Conservation (phyloP, 2,113 vertebrate species). For the Chiloscyllium plagiosum region DNA sequence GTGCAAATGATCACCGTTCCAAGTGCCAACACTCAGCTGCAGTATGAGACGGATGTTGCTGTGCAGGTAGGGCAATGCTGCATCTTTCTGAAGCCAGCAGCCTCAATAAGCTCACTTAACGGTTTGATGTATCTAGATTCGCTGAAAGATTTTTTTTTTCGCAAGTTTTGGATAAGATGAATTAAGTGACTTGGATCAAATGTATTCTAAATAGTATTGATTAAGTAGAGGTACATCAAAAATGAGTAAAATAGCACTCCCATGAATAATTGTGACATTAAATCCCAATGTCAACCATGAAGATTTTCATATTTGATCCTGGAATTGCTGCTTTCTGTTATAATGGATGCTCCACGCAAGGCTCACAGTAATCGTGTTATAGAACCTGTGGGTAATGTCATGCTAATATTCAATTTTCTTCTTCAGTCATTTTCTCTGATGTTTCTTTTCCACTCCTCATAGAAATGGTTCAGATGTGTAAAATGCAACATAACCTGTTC, state of each 20-base stretch:
- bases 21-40: neutral
- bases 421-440: neutral
- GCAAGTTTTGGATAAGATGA: conserved; percentile 21
- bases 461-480: neutral
- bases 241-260: neutral
- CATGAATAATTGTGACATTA: neutral
- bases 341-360: neutral
- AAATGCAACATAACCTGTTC: neutral
- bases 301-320: neutral
- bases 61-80: neutral
- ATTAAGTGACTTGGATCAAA: neutral
- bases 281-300: conserved; percentile 9
- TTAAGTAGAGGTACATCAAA: neutral
- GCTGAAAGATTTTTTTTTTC: neutral
- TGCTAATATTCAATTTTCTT: neutral
- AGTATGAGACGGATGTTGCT: neutral
- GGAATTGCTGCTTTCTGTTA: neutral
- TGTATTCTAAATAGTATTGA: neutral
- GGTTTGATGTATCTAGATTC: neutral
- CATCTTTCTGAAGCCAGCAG: neutral
- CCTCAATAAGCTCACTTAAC: neutral
- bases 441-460: neutral
- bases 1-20: neutral
- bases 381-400: neutral
- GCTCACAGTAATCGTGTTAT: neutral